Evolutionary conservation across 2,113 vertebrate species (phyloP), one percentile per base, ranked within the genome.

Genomic region (Porphyrio hochstetteri): DNA sequence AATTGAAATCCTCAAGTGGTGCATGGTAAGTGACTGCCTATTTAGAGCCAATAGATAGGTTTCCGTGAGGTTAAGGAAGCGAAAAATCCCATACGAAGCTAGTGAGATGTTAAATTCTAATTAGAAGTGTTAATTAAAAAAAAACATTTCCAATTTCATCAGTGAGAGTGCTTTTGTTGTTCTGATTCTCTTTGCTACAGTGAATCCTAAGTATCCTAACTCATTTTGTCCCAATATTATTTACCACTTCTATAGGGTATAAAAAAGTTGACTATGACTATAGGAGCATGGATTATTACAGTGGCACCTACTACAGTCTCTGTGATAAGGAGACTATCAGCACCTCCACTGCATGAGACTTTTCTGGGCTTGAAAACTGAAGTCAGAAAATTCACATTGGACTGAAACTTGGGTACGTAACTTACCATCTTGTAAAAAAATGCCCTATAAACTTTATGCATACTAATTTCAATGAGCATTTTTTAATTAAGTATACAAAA

Each of bases 101-200:
- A 98, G 98, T 98, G 98, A 98, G 98, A 98, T 98, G 98, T 98
- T 98, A 98, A 98, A 98, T 98, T 98, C 98, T 98, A 98, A 98
- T 98, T 98, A 98, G 98, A 98, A 98, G 98, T 98, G 98, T 98
- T 98, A 98, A 98, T 98, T 98, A 98, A 98, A 98, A 98, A 98
- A 98, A 98, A 97, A 97, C 97, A 97, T 97, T 97, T 98, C 97
- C 98, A 98, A 98, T 98, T 98, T 98, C 98, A 98, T 98, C 98
- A 98, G 97, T 92, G 97, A 98, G 97, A 98, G 98, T 98, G 97
- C 97, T 98, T 98, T 97, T 97, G 98, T 98, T 98, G 97, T 98
- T 97, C 96, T 52, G 96, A 97, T 96, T 97, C 98, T 98, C 97
- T 97, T 98, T 98, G 98, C 98, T 97, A 98, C 97, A 97, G 98